Conservation (phyloP, 2,113 vertebrate species). For the Vidua chalybeata region DNA sequence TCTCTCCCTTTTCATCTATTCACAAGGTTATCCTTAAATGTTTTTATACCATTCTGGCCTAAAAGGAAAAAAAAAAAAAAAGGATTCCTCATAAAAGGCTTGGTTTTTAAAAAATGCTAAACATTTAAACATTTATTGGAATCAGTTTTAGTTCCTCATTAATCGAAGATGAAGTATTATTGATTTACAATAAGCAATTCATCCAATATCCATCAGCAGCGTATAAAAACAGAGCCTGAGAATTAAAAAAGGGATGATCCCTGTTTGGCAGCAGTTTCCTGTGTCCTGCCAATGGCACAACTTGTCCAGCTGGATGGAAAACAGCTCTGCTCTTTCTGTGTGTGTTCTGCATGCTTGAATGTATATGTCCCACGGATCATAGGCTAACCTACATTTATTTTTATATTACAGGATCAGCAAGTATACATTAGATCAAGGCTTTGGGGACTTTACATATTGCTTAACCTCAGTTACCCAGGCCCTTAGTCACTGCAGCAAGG, state of each 20-base stretch:
- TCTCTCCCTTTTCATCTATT: slow-evolving; percentile 35
- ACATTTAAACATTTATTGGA: slow-evolving; percentile 74
- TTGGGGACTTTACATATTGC: slow-evolving; percentile 57
- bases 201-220: slow-evolving; percentile 62
- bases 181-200: slow-evolving; percentile 69
- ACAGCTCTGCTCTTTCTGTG: slow-evolving; percentile 37
- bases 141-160: slow-evolving; percentile 69
- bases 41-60: slow-evolving; percentile 45
- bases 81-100: slow-evolving; percentile 56
- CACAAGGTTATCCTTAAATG: slow-evolving; percentile 61
- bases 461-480: slow-evolving; percentile 14
- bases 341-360: slow-evolving; percentile 53
- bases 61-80: slow-evolving; percentile 10
- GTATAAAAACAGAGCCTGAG: slow-evolving; percentile 59
- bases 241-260: slow-evolving; percentile 67
- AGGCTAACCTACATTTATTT: slow-evolving; percentile 51
- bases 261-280: slow-evolving; percentile 66
- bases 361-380: neutral
- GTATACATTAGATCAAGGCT: slow-evolving; percentile 47
- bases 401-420: slow-evolving; percentile 47
- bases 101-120: slow-evolving; percentile 71
- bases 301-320: slow-evolving; percentile 66
- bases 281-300: slow-evolving; percentile 60
- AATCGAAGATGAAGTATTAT: slow-evolving; percentile 68
- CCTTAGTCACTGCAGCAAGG: slow-evolving; percentile 17